Evolutionary conservation across 2,888 invertebrate species (phyloP), one percentile per base, ranked within the genome.

Genomic region (Hypomecis atomaria): DNA sequence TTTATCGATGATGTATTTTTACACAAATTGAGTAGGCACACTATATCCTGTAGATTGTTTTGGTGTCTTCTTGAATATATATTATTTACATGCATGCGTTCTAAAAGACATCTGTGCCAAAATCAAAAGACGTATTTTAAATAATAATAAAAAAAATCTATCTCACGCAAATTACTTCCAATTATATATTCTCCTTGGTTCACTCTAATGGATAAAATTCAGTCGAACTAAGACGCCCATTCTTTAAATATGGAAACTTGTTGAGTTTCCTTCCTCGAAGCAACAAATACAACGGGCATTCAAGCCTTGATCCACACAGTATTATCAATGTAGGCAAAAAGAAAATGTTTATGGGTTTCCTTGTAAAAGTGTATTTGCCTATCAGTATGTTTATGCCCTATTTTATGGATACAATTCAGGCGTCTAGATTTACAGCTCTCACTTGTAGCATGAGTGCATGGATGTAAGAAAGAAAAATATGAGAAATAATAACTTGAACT

Each of bases 361-460:
- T 50, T 45, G 50, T 59, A 56, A 59, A 64, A 55, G 44, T 34
- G 63, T 59, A 56, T 59, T 59, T 49, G 54, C 54, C 50, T 50
- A 50, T 50, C 55, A 49, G 43, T 59, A 47, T 50, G 50, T 55
- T 64, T 50, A 64, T 59, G 36, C 34, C 38, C n/a, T 37, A 48
- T 45, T 64, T 64, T 59, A 64, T 59, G 59, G 50, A 23, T 42
- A 64, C 55, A 59, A 50, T 59, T 64, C 45, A 64, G 55, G 54
- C 10, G 40, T 50, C 64, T 59, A 64, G 64, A 64, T 64, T 59
- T 59, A 59, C 40, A 50, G 59, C 23, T 6, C 38, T 64, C 64
- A 56, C 55, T 63, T 59, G 55, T 55, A 45, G 55, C 45, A 45
- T 43, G 38, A 44, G 34, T n/a, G 44, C 44, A n/a, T 9, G 9